Base-by-base conservation (phyloP, 1,140 invertebrate species). In the Stenopsyche tienmushanensis region DNA sequence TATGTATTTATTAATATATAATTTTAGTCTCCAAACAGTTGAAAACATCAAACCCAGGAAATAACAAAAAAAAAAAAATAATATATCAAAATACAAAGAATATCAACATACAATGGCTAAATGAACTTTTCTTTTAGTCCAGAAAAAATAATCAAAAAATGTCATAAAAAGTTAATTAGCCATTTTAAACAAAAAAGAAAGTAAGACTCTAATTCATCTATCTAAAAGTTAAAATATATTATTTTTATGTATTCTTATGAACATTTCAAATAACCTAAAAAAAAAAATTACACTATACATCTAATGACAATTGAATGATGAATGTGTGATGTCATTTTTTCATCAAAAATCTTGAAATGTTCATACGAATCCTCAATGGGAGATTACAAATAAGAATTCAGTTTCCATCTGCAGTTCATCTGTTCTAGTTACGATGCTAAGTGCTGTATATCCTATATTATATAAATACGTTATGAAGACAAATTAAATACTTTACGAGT, bases 181-280 rank as follows among this genome's bases (percentile, higher is more conserved):
- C 5, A 34, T 7, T 7, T 34, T 34, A 7, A 34, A 34, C 5
- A 5, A 34, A 34, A 34, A 34, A 5, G 29, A 34, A 34, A 34
- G 5, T 13, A 34, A 34, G 13, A 34, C 29, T 34, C 44, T 47
- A 47, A 60, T 60, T 60, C 23, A 60, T n/a, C 57, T 60, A 60
- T 47, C 57, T 60, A 60, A 44, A 47, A 26, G 9, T 47, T 47
- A 60, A 60, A 60, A 60, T 60, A 44, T 47, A 60, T 60, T 29
- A 47, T 41, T 57, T 42, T 10, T 25, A 3, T 29, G 13, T 25
- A 60, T 60, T 49, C 57, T 47, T 60, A 60, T 60, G 57, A 60
- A 60, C 57, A 60, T 60, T 60, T 60, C 57, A 47, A 42, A 21
- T 57, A 60, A 13, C 20, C 44, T 47, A 60, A 3, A 5, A 13